Conservation (phyloP, 1,140 invertebrate species). For the Ceratina australensis region DNA sequence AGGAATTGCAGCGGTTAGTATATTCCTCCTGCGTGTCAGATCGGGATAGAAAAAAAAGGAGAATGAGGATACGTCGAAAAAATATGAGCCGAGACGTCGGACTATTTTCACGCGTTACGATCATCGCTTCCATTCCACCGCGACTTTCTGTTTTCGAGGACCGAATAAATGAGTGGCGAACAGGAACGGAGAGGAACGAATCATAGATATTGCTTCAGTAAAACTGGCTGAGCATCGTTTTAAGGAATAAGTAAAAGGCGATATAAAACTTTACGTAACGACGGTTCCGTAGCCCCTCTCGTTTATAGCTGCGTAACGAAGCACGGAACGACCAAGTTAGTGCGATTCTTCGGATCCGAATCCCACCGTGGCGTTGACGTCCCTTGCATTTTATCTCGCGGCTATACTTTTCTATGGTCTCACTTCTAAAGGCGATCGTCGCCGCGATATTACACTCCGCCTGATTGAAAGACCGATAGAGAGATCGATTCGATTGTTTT, state of each 20-base stretch:
- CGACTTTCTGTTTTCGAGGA: conserved; percentile 10
- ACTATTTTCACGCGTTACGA: neutral
- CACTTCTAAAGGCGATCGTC: conserved; percentile 33
- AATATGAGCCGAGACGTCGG: neutral
- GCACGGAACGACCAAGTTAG: neutral
- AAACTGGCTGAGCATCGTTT: conserved; percentile 1
- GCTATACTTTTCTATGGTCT: conserved; percentile 28
- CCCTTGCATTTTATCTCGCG: conserved; percentile 2
- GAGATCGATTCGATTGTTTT: conserved; percentile 4
- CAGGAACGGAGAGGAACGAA: neutral
- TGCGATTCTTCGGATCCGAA: conserved; percentile 7
- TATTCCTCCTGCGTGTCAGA: conserved; percentile 65
- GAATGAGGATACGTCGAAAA: conserved; percentile 68
- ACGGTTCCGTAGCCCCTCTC: neutral
- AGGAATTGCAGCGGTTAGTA: conserved; percentile 58
- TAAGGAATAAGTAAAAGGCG: conserved; percentile 12
- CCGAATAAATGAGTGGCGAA: conserved; percentile 31
- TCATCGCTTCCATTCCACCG: conserved; percentile 14
- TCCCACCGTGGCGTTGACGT: neutral
- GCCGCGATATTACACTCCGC: conserved; percentile 5
- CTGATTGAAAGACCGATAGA: conserved; percentile 8
- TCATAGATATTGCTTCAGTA: neutral
- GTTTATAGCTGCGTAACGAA: conserved; percentile 39
- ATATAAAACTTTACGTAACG: conserved; percentile 38
- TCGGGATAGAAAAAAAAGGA: conserved; percentile 69